Conservation (phyloP, 2,888 invertebrate species). For the Tenthredo amoena region DNA sequence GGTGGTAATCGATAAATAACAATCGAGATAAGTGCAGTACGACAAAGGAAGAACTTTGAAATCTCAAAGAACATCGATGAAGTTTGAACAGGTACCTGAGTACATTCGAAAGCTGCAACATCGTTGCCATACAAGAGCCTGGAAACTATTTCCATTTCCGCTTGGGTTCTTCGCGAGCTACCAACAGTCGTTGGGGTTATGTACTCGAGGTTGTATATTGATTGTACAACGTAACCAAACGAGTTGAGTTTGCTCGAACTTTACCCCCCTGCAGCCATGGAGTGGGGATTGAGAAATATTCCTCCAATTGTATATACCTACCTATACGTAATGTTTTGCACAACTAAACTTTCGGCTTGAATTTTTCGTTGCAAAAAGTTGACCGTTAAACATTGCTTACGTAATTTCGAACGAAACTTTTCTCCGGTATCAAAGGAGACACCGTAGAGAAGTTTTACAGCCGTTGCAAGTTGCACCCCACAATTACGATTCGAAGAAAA, state of each 20-base stretch:
- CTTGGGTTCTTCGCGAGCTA: slow-evolving; percentile 36
- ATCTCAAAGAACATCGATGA: slow-evolving; percentile 27
- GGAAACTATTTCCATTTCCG: slow-evolving; percentile 52
- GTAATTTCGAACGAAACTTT: neutral
- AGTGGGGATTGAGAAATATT: slow-evolving; percentile 32
- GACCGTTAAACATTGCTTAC: neutral
- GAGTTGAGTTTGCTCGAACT: slow-evolving; percentile 50
- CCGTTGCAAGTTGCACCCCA: neutral
- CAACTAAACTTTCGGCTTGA: neutral
- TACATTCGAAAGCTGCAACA: slow-evolving; percentile 32
- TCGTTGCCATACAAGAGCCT: slow-evolving; percentile 22
- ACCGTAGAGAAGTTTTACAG: neutral
- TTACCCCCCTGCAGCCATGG: slow-evolving; percentile 28
- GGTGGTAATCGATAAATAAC: neutral
- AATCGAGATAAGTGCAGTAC: neutral
- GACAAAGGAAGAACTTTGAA: neutral
- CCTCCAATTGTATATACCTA: neutral
- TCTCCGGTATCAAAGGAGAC: neutral
- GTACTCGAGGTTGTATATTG: slow-evolving; percentile 50
- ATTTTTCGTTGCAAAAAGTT: slow-evolving; percentile 28
- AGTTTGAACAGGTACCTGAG: slow-evolving; percentile 12
- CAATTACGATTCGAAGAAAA: neutral
- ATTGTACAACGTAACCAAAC: slow-evolving; percentile 52
- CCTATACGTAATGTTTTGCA: neutral
- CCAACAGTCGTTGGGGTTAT: slow-evolving; percentile 46